Base-by-base conservation (phyloP, 2,797 vertebrate genomes). In the Coregonus suidteri region DNA sequence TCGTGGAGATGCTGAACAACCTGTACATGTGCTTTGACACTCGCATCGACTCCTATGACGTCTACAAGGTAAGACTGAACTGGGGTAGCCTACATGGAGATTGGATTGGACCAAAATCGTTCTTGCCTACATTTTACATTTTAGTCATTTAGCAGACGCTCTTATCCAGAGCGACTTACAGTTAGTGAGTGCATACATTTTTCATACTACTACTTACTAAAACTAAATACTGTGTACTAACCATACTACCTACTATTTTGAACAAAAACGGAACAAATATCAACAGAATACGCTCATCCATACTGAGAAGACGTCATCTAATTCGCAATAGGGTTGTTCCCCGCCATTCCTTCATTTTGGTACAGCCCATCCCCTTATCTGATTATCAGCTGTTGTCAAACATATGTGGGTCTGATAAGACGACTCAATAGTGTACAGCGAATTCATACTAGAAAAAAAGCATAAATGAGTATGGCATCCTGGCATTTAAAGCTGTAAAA, bases 1-100 rank as follows among this genome's bases (percentile, higher is more conserved):
- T 97, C 35, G 96, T 97, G 14, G 95, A 96, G 91, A 96, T 97
- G 95, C 94, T 97, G 81, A 97, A 97, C 91, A 96, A 95, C 34
- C 93, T 96, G 4, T 97, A 97, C 11, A 70, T 96, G 91, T 97
- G 96, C 85, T 97, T 47, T 5, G 96, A 97, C 89, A 96, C 93
- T 0, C 94, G 96, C 84, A 97, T 97, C 0, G 96, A 97, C 77
- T 96, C 96, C 16, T 96, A 97, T 0, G 93, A 97, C 0, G 96
- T 97, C 52, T 96, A 97, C 89, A 96, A 97, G 96, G 96, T 96
- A 85, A 54, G 52, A 73, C 30, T 35, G 52, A 56, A 34, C 41
- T 3, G 41, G 41, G 41, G 41, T 68, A 30, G 25, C 14, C 30
- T 31, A 30, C 59, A 30, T 64, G 7, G 11, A 25, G n/a, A 64